Evolutionary conservation across 1,140 invertebrate genomes (phyloP), one percentile per base, ranked within the genome.

Genomic region (Aporrectodea caliginosa): DNA sequence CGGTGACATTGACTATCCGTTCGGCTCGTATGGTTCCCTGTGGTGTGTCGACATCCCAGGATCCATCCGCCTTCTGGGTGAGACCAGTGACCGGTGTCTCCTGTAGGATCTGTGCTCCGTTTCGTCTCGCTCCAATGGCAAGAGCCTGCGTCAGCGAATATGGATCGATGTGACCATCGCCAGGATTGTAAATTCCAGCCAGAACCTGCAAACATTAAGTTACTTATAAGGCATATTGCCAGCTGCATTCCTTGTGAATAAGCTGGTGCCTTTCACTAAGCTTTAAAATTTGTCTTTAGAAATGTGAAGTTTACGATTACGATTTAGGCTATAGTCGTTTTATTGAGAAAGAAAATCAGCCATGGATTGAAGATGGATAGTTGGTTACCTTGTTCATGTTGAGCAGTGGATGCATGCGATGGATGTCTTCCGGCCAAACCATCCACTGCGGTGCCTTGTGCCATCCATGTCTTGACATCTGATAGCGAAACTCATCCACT

Each of bases 81-180:
- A 88, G 72, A 0, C 58, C 82, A 22, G 74, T 83, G 0, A 89
- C 87, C 31, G 81, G 81, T 0, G 68, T 69, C 16, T 80, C 58
- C 12, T 84, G 81, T 2, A 71, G 43, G 1, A 89, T 84, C 22
- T 77, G 31, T 6, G 86, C 88, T 1, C 88, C 88, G 76, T 85
- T 82, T 78, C 81, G 84, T 30, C 84, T 77, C 0, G 88, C 88
- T 31, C 86, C 88, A 32, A 79, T 83, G 0, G 88, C 88, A 73
- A 88, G 82, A 1, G 88, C 88, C 82, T 86, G 86, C 1, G 88
- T 88, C 30, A 89, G 74, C 16, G 87, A 88, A 81, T 88, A 87
- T 0, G 88, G 88, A 80, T 89, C 88, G 33, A 89, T 85, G 73
- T 89, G 87, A 16, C 88, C 88, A 78, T 89, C 88, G 16, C 82